Base-by-base conservation (phyloP, 2,888 invertebrate genomes). In the Apodemia mormo region DNA sequence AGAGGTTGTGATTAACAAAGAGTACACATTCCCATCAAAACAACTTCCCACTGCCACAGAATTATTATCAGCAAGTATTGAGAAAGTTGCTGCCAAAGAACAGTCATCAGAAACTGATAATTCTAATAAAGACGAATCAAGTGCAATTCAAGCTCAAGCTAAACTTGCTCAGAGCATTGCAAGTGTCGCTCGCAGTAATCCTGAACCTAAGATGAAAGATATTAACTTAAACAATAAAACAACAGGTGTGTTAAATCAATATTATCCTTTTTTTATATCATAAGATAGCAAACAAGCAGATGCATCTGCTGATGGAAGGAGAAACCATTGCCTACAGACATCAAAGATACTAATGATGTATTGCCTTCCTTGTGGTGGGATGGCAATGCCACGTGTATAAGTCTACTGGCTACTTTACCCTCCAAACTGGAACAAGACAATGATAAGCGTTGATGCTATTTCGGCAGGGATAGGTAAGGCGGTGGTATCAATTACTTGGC, bases 131-230 rank as follows among this genome's bases (percentile, higher is more conserved):
- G 86, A 86, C 80, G 78, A 80, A 30, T 85, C 85, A 49, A 87
- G 86, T 82, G 88, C 88, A 69, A 90, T 84, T 78, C 88, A 90
- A 82, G 92, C 92, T 33, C 93, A 93, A 82, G 90, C 84, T 54
- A 93, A 92, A 83, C 82, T 92, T 76, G 89, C 91, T 74, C 90
- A 91, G 76, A 89, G 92, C 77, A 83, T 92, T 83, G 87, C 86
- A 75, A 88, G 88, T 81, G 85, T 87, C 75, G 80, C 86, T 77
- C 83, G 88, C 73, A 79, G 84, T 83, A 89, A 81, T 79, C 82
- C 81, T 85, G 90, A 90, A 71, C 76, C 80, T 79, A 91, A 87
- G 78, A 92, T 92, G 91, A 92, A 90, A 87, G 92, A 92, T 88
- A 86, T 90, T 79, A 90, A 92, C 78, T 83, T 88, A 73, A 92